These are phyloP conservation scores for Ophiodon elongatus DNA, from an alignment of 2,113 vertebrate genomes.

Conservation along the genomic window DNA sequence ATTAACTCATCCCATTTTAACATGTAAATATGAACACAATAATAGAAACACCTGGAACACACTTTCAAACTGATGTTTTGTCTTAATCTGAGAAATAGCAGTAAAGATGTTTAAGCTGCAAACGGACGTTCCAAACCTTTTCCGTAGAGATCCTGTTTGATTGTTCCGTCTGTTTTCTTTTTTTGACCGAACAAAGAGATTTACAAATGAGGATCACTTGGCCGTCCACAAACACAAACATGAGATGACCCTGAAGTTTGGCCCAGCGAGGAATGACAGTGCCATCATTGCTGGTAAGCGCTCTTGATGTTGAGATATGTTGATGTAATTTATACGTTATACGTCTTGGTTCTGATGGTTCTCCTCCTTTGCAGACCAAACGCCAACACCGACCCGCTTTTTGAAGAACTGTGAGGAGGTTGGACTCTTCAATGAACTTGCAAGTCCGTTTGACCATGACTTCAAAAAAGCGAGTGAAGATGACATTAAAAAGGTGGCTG, in stretches of 20 bases:
- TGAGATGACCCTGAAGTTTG: conserved; percentile 99
- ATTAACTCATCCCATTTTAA: too few relatives aligned
- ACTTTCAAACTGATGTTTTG: not conserved
- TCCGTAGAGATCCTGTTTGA: not conserved
- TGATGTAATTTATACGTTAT: not conserved
- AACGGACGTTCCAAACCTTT: too few relatives aligned
- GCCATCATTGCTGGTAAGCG: conserved; percentile 97
- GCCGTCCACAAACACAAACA: conserved; percentile 99
- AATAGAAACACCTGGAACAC: not conserved
- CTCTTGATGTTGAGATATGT: not conserved
- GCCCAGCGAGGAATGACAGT: conserved; percentile 97
- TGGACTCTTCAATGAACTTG: conserved; percentile 97
- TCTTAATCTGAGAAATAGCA: not conserved
- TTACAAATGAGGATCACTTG: conserved; percentile 99
- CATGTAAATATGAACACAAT: not conserved
- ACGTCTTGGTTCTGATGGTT: conserved; percentile 17
- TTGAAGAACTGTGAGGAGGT: conserved; percentile 99
- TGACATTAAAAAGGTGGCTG: conserved; percentile 95
- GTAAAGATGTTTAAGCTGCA: not conserved
- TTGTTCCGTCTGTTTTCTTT: not conserved
- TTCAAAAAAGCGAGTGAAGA: conserved; percentile 98
- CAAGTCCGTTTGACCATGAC: conserved; percentile 98
- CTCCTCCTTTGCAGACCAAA: conserved; percentile 92
- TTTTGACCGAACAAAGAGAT: conserved; percentile 88
- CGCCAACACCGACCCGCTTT: conserved; percentile 97